These are phyloP conservation scores for Mythimna loreyi DNA, from an alignment of 2,888 invertebrate species.

Conservation along the genomic window DNA sequence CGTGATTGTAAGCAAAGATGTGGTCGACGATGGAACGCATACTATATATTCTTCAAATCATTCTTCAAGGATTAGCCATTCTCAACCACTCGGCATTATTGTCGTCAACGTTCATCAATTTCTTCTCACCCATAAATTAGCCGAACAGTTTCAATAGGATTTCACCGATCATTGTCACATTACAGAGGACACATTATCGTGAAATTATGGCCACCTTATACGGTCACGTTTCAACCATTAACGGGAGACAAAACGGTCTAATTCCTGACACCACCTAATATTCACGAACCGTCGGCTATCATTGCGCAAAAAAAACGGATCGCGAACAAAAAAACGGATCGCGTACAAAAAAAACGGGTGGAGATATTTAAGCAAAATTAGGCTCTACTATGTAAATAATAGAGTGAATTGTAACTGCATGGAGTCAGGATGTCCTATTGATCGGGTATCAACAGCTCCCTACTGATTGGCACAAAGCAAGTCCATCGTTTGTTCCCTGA, in stretches of 20 bases:
- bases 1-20: too few species aligned
- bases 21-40: too few species aligned
- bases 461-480: slow-evolving; percentile 86
- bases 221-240: slow-evolving; percentile 90
- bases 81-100: slow-evolving; percentile 60
- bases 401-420: slow-evolving; percentile 44
- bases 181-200: slow-evolving; percentile 84
- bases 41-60: slow-evolving; percentile 42
- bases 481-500: slow-evolving; percentile 85
- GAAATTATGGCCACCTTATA: slow-evolving; percentile 84
- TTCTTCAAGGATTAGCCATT: slow-evolving; percentile 71
- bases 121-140: slow-evolving; percentile 80
- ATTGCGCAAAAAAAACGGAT: slow-evolving; percentile 87
- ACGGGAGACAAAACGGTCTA: slow-evolving; percentile 88
- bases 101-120: slow-evolving; percentile 65
- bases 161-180: slow-evolving; percentile 84
- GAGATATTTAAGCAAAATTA: slow-evolving; percentile 52
- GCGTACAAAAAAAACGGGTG: slow-evolving; percentile 49
- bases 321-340: slow-evolving; percentile 62
- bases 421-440: slow-evolving; percentile 81
- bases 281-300: slow-evolving; percentile 87
- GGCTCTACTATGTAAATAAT: slow-evolving; percentile 59
- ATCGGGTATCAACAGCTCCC: slow-evolving; percentile 87
- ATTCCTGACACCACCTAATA: slow-evolving; percentile 87
- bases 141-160: slow-evolving; percentile 77